These are phyloP conservation scores for Lates calcarifer DNA, from an alignment of 2,113 vertebrate species.

Conservation along the genomic window DNA sequence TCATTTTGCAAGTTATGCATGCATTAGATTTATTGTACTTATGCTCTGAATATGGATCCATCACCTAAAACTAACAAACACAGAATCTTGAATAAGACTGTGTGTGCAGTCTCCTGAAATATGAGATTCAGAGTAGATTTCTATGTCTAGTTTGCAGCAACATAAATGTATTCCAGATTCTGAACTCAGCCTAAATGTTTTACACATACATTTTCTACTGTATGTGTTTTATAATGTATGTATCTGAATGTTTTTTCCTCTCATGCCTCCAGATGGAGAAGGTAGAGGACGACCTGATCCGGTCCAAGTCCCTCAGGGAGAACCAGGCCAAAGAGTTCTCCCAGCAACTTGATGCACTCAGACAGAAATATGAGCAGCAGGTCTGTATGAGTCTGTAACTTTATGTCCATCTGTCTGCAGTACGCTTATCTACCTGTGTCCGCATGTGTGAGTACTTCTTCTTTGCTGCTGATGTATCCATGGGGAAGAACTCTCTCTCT, in stretches of 20 bases:
- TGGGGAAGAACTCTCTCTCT: slow-evolving; percentile 1
- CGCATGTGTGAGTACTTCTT: neutral
- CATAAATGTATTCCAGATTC: neutral
- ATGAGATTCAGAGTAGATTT: neutral
- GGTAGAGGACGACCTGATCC: slow-evolving; percentile 91
- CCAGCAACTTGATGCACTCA: slow-evolving; percentile 88
- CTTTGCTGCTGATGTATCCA: neutral
- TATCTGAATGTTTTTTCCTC: slow-evolving; percentile 48
- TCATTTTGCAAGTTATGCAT: neutral
- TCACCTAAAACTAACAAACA: neutral
- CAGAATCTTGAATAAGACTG: neutral
- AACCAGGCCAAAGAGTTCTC: slow-evolving; percentile 92
- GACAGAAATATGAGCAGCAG: slow-evolving; percentile 91
- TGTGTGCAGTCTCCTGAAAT: neutral
- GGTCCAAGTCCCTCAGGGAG: slow-evolving; percentile 91
- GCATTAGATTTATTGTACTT: neutral
- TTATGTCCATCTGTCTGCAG: neutral
- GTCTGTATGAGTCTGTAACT: slow-evolving; percentile 78
- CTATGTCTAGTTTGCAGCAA: neutral
- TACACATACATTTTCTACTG: neutral
- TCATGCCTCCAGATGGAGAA: slow-evolving; percentile 89
- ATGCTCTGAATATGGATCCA: neutral
- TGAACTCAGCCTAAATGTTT: neutral
- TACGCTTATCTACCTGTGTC: slow-evolving; percentile 19
- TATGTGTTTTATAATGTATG: neutral